Evolutionary conservation across 2,113 vertebrate genomes (phyloP).

Genomic region (Dermatemys mawii): DNA sequence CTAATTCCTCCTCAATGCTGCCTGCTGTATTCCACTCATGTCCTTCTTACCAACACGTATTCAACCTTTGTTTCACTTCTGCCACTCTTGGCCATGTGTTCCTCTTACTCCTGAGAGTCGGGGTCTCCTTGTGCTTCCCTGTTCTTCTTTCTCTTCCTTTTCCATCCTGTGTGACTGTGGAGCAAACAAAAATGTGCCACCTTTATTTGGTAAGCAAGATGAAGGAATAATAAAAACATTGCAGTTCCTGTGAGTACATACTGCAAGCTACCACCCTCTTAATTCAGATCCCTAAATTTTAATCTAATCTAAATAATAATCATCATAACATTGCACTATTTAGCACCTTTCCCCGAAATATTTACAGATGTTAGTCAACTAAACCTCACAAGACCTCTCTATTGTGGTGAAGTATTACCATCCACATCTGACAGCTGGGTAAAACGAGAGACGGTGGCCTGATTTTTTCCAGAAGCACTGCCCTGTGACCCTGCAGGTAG

Average conservation of each 20-base stretch:
- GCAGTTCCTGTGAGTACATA: background rate
- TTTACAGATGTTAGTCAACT: background rate
- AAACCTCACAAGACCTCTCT: background rate
- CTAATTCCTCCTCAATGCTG: constrained; percentile 39
- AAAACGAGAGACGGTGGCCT: background rate
- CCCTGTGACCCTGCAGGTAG: background rate
- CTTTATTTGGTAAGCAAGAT: constrained; percentile 13
- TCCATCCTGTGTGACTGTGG: background rate
- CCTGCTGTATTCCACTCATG: constrained; percentile 16
- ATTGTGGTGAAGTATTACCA: background rate
- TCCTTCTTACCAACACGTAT: background rate
- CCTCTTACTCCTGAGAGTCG: background rate
- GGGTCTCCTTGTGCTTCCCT: background rate
- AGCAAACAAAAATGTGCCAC: background rate
- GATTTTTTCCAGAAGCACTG: background rate
- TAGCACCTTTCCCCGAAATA: background rate
- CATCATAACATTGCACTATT: background rate
- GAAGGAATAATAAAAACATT: background rate
- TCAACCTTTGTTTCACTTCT: background rate
- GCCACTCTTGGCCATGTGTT: background rate
- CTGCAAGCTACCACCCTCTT: background rate
- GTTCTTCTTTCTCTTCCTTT: background rate
- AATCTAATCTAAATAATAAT: background rate
- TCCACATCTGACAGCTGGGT: background rate
- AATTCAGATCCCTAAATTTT: background rate